Percentiles rank a stretch among this genome's conserved stretches.
These are phyloP conservation scores for Seriola quinqueradiata DNA, from an alignment of 2,113 vertebrate genomes.

Conservation along the genomic window DNA sequence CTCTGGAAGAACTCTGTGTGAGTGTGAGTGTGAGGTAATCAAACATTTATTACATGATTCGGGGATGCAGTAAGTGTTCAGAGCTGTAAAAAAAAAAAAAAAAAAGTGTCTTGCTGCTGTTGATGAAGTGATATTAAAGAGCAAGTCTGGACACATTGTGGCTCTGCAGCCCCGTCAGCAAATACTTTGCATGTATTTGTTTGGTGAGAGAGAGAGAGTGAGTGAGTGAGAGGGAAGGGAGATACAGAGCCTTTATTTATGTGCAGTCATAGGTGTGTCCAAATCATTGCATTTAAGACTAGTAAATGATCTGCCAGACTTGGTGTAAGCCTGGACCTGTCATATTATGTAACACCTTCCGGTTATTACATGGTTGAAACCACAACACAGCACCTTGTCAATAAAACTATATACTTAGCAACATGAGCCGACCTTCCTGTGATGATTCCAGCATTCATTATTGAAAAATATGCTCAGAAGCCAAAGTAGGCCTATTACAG, in stretches of 20 bases:
- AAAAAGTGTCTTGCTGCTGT: conserved; percentile 21
- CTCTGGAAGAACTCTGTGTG: not conserved
- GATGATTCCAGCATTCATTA: conserved; percentile 1
- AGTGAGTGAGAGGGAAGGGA: not conserved
- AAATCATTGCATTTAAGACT: conserved; percentile 49
- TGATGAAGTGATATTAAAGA: conserved; percentile 54
- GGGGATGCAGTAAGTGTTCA: conserved; percentile 7
- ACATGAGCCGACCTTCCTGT: conserved; percentile 3
- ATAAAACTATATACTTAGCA: not conserved
- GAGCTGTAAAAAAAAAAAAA: not conserved
- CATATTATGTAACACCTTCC: conserved; percentile 33
- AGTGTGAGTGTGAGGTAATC: conserved; percentile 16
- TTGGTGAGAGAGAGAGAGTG: conserved; percentile 37
- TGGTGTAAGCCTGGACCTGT: conserved; percentile 52
- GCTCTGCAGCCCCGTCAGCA: conserved; percentile 54
- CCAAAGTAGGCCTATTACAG: not conserved
- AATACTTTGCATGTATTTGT: conserved; percentile 68
- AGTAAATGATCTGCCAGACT: conserved; percentile 50
- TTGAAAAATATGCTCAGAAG: not conserved
- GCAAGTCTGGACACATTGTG: conserved; percentile 62
- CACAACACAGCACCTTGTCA: conserved; percentile 5
- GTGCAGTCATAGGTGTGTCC: conserved; percentile 36
- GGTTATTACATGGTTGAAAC: conserved; percentile 6
- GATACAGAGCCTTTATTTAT: conserved; percentile 1
- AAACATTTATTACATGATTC: conserved; percentile 9